These are phyloP conservation scores for Malurus melanocephalus DNA, from an alignment of 2,113 vertebrate species.

Conservation along the genomic window DNA sequence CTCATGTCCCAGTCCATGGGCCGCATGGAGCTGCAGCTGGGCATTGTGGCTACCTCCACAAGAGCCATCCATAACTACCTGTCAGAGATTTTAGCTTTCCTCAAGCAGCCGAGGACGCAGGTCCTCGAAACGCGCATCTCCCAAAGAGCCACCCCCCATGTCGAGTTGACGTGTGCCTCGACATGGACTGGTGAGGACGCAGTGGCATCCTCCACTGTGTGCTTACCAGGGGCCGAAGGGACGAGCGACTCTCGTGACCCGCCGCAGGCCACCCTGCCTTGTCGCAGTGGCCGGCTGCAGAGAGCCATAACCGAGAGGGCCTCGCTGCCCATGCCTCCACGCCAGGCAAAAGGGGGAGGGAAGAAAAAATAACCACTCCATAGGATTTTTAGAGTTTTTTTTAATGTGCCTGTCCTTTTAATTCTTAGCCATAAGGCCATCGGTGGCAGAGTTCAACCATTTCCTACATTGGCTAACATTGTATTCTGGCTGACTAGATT, in stretches of 20 bases:
- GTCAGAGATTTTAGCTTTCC: conserved; percentile 73
- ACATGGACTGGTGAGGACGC: conserved; percentile 72
- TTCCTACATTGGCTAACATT: conserved; percentile 71
- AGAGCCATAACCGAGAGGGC: conserved; percentile 74
- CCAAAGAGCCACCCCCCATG: conserved; percentile 73
- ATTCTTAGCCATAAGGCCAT: conserved; percentile 73
- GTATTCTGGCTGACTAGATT: conserved; percentile 74
- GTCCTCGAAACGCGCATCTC: conserved; percentile 72
- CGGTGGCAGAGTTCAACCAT: conserved; percentile 69
- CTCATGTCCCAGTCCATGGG: conserved; percentile 74
- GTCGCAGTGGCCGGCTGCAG: conserved; percentile 72
- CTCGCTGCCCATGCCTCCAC: conserved; percentile 70
- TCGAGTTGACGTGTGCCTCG: conserved; percentile 70
- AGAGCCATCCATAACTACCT: conserved; percentile 76
- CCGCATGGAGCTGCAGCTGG: conserved; percentile 71
- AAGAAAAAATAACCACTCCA: conserved; percentile 67
- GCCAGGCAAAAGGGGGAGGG: conserved; percentile 73
- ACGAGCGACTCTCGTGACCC: conserved; percentile 62
- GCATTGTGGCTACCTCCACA: conserved; percentile 75
- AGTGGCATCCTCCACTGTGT: conserved; percentile 71
- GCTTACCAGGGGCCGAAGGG: conserved; percentile 66
- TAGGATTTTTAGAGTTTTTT: conserved; percentile 67
- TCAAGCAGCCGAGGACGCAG: conserved; percentile 70
- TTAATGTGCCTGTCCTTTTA: conserved; percentile 74
- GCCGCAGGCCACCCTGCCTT: conserved; percentile 69